phyloP scores from a whole-genome alignment of 2,888 invertebrate genomes.

The Ypsolopha scabrella region DNA sequence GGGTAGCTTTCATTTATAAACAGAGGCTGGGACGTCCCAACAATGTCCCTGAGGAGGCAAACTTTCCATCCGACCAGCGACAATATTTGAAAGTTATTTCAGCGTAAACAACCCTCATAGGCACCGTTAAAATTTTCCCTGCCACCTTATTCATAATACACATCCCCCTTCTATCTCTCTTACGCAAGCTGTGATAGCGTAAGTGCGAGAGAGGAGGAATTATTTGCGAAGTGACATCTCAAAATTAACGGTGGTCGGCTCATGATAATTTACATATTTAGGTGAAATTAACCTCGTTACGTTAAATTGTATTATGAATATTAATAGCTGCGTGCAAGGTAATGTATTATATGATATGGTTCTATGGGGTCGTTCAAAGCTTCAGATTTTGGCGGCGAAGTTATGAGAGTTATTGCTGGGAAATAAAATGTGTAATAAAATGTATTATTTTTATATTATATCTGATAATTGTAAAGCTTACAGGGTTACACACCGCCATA shows the following conservation, averaged over 20 bases:
- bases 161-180: slow-evolving; percentile 32
- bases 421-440: background rate
- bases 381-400: slow-evolving; percentile 41
- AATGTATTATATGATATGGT: slow-evolving; percentile 47
- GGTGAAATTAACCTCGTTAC: slow-evolving; percentile 68
- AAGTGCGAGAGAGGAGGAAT: slow-evolving; percentile 33
- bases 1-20: slow-evolving; percentile 65
- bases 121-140: slow-evolving; percentile 70
- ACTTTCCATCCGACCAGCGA: slow-evolving; percentile 70
- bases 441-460: too few species aligned
- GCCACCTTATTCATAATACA: slow-evolving; percentile 67
- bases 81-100: slow-evolving; percentile 72
- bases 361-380: slow-evolving; percentile 40
- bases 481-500: too few species aligned
- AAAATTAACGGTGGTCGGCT: slow-evolving; percentile 68
- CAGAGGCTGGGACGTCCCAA: slow-evolving; percentile 54
- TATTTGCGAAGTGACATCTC: slow-evolving; percentile 64
- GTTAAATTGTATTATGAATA: slow-evolving; percentile 71
- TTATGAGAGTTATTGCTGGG: slow-evolving; percentile 10
- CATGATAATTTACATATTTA: slow-evolving; percentile 73
- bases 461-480: too few species aligned
- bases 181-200: slow-evolving; percentile 13
- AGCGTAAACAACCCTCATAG: slow-evolving; percentile 70
- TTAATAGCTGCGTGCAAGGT: slow-evolving; percentile 55
- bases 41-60: slow-evolving; percentile 60